phyloP scores from a whole-genome alignment of 2,113 vertebrate species.

The Neogobius melanostomus region DNA sequence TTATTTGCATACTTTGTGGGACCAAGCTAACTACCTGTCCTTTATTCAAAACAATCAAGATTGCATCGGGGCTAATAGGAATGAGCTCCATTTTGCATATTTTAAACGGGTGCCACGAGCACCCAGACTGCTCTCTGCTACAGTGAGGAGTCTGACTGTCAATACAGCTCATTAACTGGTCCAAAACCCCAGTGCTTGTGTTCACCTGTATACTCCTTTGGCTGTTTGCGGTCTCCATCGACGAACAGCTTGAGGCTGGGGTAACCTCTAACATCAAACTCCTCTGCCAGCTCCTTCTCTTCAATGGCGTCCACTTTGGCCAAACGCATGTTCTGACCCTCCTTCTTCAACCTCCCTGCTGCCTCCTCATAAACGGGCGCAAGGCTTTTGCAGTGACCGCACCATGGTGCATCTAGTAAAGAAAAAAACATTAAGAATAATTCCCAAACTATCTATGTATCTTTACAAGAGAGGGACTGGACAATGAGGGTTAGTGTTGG shows the following conservation, averaged over 20 bases:
- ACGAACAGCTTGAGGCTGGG: constrained; percentile 86
- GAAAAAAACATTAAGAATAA: neutral
- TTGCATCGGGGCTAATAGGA: no score
- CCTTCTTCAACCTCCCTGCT: constrained; percentile 72
- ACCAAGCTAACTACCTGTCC: no score
- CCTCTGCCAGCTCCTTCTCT: constrained; percentile 76
- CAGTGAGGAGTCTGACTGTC: no score
- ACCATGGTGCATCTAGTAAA: constrained; percentile 86
- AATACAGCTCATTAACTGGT: no score
- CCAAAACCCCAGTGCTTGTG: neutral
- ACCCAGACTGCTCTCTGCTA: no score
- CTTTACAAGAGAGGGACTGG: neutral
- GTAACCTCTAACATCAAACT: constrained; percentile 81
- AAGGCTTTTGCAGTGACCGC: constrained; percentile 83
- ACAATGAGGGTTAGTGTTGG: constrained; percentile 1
- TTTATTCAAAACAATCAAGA: no score
- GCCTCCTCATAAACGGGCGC: constrained; percentile 82
- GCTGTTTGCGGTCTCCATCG: constrained; percentile 79
- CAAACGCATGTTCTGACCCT: constrained; percentile 64
- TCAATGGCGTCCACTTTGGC: constrained; percentile 83
- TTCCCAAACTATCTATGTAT: no score
- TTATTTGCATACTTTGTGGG: no score
- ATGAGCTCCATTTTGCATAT: no score
- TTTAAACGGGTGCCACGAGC: no score
- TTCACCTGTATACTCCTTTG: constrained; percentile 75